Base-by-base conservation (phyloP, 2,888 invertebrate genomes). In the Cetonia aurata region DNA sequence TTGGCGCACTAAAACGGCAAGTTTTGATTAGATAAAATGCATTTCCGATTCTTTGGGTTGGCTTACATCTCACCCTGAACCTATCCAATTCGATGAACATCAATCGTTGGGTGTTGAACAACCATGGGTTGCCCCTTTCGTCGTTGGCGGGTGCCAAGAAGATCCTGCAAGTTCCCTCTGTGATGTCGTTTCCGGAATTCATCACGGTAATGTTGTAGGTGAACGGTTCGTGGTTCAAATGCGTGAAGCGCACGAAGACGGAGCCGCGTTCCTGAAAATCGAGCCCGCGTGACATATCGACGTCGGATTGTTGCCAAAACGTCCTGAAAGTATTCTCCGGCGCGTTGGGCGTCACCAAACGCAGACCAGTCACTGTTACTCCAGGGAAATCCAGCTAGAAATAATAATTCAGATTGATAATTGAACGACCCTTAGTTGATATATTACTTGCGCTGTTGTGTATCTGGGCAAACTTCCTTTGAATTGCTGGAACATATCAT, bases 181-280 rank as follows among this genome's bases (percentile, higher is more conserved):
- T 80, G 0, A 86, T 86, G 0, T 83, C 85, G 0, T 83, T 80
- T 81, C 91, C 92, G n/a, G 55, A 13, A 59, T 83, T 83, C 59
- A 81, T 79, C 4, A 83, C 82, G 3, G 76, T 81, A 62, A 84
- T 82, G 17, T 85, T 88, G 79, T 93, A 94, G 44, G 85, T 86
- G 86, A 91, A 95, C 0, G 89, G 88, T 6, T 88, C 86, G 79
- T 95, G 91, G 84, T 95, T 93, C 71, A 95, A 86, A 84, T 96
- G 95, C 0, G 91, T 93, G 82, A 93, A 90, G 19, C 91, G 86
- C 0, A 91, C 93, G 60, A 91, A 89, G 37, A 94, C 89, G 48
- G 90, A 83, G 57, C 94, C 94, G 0, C 93, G 87, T 0, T 93
- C 93, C 8, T 90, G 88, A 84, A 95, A 95, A 85, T 95, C 95